phyloP scores from a whole-genome alignment of 2,113 vertebrate genomes.

The Gasterosteus aculeatus region DNA sequence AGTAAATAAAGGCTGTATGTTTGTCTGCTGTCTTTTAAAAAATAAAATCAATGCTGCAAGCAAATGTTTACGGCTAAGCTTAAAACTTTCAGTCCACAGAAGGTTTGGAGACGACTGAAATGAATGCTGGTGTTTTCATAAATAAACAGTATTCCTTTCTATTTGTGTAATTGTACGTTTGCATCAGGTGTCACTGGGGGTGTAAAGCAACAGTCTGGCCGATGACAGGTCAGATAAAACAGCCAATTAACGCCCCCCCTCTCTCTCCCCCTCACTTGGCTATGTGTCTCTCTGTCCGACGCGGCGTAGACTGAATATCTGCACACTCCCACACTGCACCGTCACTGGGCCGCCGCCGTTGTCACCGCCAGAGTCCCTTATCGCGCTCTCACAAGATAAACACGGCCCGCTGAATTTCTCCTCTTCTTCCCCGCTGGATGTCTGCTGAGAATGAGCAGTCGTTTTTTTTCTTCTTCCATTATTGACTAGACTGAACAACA shows the following conservation, averaged over 20 bases:
- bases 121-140: too few relatives aligned
- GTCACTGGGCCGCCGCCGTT: constrained; percentile 20
- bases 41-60: background rate
- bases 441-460: constrained; percentile 21
- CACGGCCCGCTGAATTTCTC: constrained; percentile 27
- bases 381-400: constrained; percentile 45
- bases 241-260: constrained; percentile 53
- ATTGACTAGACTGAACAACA: constrained; percentile 39
- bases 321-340: background rate
- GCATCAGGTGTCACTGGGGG: constrained; percentile 4
- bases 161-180: background rate
- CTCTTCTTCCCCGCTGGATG: constrained; percentile 5
- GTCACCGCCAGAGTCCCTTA: constrained; percentile 44
- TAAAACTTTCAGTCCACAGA: background rate
- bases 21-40: background rate
- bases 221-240: constrained; percentile 3
- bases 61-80: background rate
- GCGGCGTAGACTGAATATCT: background rate
- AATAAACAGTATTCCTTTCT: background rate
- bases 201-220: background rate
- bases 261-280: background rate
- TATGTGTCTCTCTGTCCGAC: background rate
- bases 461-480: constrained; percentile 19
- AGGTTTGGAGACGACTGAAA: background rate
- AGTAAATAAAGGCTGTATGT: too few relatives aligned